Evolutionary conservation across 2,797 vertebrate genomes (phyloP).

Genomic region (Hippoglossus hippoglossus): DNA sequence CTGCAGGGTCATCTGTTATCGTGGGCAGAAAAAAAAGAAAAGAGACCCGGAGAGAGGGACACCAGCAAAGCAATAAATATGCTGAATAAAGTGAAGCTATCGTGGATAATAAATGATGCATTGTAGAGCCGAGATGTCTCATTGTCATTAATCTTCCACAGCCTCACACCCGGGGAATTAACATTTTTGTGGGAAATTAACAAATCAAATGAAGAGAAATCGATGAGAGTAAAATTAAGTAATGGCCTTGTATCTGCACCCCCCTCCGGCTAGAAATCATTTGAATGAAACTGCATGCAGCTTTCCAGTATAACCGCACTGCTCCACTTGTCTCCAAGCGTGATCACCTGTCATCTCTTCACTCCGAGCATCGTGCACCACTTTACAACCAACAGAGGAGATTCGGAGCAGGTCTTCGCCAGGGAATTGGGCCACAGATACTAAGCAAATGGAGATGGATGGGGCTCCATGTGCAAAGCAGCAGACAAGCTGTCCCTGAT

Average conservation of each 20-base stretch:
- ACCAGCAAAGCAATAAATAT: constrained; percentile 68
- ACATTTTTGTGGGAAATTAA: constrained; percentile 43
- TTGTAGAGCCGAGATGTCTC: constrained; percentile 56
- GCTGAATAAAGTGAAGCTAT: constrained; percentile 68
- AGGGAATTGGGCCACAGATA: constrained; percentile 78
- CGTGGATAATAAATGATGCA: constrained; percentile 70
- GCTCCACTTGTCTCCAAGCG: constrained; percentile 11
- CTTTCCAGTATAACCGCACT: constrained; percentile 3
- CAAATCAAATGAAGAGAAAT: constrained; percentile 44
- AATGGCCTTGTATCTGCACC: constrained; percentile 7
- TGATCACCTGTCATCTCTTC: constrained; percentile 16
- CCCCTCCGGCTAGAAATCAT: constrained; percentile 2
- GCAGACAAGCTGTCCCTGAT: constrained; percentile 80
- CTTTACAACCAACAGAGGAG: constrained; percentile 34
- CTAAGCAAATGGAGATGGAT: constrained; percentile 82
- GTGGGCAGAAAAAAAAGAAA: constrained; percentile 18
- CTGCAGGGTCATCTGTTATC: constrained; percentile 48
- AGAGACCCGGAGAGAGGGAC: constrained; percentile 39
- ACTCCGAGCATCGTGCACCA: constrained; percentile 10
- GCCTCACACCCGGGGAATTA: constrained; percentile 31
- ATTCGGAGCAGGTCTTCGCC: constrained; percentile 55
- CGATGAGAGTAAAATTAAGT: constrained; percentile 20
- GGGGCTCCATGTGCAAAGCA: constrained; percentile 72
- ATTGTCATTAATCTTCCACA: constrained; percentile 61
- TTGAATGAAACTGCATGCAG: constrained; percentile 15